Percentiles rank a stretch among this genome's conserved stretches.
phyloP scores from a whole-genome alignment of 2,797 vertebrate species.

The Masticophis lateralis region DNA sequence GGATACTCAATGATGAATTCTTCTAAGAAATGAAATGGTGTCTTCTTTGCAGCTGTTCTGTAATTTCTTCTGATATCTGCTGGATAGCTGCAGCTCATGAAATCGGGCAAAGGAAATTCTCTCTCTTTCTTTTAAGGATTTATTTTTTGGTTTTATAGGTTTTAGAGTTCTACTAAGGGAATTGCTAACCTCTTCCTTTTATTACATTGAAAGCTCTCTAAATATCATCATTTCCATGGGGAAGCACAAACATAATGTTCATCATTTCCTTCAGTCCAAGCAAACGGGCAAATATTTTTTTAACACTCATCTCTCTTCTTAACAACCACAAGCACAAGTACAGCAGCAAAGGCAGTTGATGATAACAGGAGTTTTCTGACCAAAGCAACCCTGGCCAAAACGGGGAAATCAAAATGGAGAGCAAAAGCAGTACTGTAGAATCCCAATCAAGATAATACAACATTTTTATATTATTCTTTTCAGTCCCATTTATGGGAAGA shows the following conservation, averaged over 20 bases:
- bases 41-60: not conserved
- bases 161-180: constrained; percentile 46
- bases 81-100: constrained; percentile 14
- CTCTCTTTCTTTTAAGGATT: constrained; percentile 35
- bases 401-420: not conserved
- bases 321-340: constrained; percentile 20
- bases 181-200: constrained; percentile 44
- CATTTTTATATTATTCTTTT: not conserved
- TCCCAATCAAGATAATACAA: not conserved
- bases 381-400: not conserved
- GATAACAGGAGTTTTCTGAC: constrained; percentile 2
- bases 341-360: not conserved
- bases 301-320: constrained; percentile 31
- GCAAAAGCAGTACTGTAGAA: not conserved
- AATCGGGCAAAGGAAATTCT: not conserved
- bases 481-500: not conserved
- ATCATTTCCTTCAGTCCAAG: constrained; percentile 7
- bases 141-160: constrained; percentile 50
- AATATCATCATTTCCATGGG: constrained; percentile 57
- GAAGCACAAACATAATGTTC: constrained; percentile 39
- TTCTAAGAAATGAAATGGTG: not conserved
- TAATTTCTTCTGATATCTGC: constrained; percentile 2
- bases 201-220: constrained; percentile 56
- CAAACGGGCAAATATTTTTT: constrained; percentile 45
- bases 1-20: not conserved